These are phyloP conservation scores for Poliocrania exsul DNA, from an alignment of 2,797 vertebrate genomes.

Conservation along the genomic window DNA sequence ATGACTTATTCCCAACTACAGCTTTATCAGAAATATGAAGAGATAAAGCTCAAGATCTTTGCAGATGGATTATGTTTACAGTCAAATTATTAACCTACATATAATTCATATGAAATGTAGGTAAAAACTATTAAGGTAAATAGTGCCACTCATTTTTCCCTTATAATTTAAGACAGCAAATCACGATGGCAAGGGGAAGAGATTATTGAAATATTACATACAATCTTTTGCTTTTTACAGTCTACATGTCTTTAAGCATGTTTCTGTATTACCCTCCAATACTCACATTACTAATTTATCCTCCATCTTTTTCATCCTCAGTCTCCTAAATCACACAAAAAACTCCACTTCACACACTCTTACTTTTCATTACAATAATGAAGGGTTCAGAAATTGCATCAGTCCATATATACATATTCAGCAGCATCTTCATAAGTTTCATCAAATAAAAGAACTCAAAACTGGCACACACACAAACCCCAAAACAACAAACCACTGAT, in stretches of 20 bases:
- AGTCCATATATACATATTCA: not conserved
- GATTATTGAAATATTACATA: not conserved
- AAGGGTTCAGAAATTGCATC: not conserved
- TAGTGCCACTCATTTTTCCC: not conserved
- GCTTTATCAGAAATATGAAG: conserved; percentile 25
- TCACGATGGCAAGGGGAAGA: not conserved
- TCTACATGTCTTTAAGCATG: not conserved
- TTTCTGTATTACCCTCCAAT: not conserved
- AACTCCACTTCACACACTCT: not conserved
- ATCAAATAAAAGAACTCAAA: not conserved
- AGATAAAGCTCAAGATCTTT: not conserved
- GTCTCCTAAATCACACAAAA: not conserved
- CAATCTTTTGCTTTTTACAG: not conserved
- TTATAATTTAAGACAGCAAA: not conserved
- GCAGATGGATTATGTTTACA: conserved; percentile 7
- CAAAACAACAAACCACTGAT: not conserved
- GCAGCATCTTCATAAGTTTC: not conserved
- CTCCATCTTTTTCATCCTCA: not conserved
- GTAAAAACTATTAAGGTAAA: not conserved
- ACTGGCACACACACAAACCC: not conserved
- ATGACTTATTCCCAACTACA: not conserved
- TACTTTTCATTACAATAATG: not conserved
- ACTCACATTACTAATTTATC: not conserved
- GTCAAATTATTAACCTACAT: conserved; percentile 13
- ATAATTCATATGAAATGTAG: conserved; percentile 1